Evolutionary conservation across 2,888 invertebrate genomes (phyloP), one percentile per base, ranked within the genome.

Genomic region (Amblyteles armatorius): DNA sequence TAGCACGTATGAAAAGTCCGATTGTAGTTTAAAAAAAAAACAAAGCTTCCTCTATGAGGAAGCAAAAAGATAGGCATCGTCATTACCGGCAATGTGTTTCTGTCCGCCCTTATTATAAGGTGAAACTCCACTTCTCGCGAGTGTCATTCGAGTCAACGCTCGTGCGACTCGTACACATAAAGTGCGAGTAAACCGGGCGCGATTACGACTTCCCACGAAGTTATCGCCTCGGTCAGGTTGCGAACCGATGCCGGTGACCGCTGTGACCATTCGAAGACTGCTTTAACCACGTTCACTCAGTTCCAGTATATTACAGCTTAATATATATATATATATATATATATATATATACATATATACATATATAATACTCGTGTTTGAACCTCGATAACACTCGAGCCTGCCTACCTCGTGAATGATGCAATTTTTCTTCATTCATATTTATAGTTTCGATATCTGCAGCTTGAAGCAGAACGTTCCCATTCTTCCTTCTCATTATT

Each of bases 171-270:
- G 74, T 60, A 76, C 65, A 55, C 71, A 71, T 71, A 74, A 76
- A 79, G 81, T 52, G 79, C 40, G 50, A 76, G 76, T 79, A 63
- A 40, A 40, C 26, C 48, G 55, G 65, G 29, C 63, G 85, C 63
- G 85, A 85, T 85, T 82, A 79, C 76, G 79, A 85, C 85, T 85
- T 85, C 82, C 85, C 79, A 85, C 82, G 85, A 60, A 79, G 79
- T 85, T 85, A 85, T 85, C 85, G 82, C 79, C 67, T 71, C 69
- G 71, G 84, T 65, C 36, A 79, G 69, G 69, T 65, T 63, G 55
- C 78, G 79, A 74, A 82, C 74, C 79, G 78, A 84, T 76, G 79
- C 71, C 79, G 74, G 50, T 69, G 74, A 84, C 68, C 74, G 84
- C 60, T 67, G 67, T 60, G 44, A 73, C 65, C 76, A 36, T 50